Conservation (phyloP, 2,113 vertebrate genomes). For the Calyptomena viridis region DNA sequence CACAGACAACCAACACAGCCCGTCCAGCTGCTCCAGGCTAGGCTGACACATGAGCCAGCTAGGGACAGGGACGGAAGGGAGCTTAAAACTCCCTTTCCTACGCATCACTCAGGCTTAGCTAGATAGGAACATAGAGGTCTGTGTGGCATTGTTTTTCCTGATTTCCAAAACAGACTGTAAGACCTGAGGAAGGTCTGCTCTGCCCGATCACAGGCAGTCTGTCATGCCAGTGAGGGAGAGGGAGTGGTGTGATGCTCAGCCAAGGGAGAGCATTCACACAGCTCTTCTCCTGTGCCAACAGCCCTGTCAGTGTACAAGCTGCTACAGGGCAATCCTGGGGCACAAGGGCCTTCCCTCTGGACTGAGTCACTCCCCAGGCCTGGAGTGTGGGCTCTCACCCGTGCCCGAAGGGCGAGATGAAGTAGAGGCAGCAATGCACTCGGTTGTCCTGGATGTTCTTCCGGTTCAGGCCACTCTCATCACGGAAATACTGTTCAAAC, state of each 20-base stretch:
- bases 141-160: background rate
- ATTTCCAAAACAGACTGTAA: background rate
- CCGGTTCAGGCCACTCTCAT: constrained; percentile 94
- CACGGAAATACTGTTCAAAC: constrained; percentile 98
- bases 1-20: background rate
- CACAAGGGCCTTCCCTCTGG: background rate
- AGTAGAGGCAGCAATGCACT: constrained; percentile 98
- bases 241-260: background rate
- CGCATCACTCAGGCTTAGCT: background rate
- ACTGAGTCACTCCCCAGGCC: background rate
- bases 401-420: constrained; percentile 95
- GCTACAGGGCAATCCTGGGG: background rate
- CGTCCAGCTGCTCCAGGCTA: background rate
- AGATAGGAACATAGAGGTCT: background rate
- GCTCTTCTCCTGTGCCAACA: background rate
- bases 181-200: background rate
- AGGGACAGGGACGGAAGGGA: background rate
- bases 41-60: background rate
- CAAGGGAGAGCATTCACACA: background rate
- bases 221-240: background rate
- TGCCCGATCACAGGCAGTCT: background rate
- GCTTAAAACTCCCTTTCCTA: background rate
- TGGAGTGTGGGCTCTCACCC: constrained; percentile 76
- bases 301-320: background rate
- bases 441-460: constrained; percentile 98